Evolutionary conservation across 2,113 vertebrate species (phyloP), one percentile per base, ranked within the genome.

Genomic region (Oophaga pumilio): DNA sequence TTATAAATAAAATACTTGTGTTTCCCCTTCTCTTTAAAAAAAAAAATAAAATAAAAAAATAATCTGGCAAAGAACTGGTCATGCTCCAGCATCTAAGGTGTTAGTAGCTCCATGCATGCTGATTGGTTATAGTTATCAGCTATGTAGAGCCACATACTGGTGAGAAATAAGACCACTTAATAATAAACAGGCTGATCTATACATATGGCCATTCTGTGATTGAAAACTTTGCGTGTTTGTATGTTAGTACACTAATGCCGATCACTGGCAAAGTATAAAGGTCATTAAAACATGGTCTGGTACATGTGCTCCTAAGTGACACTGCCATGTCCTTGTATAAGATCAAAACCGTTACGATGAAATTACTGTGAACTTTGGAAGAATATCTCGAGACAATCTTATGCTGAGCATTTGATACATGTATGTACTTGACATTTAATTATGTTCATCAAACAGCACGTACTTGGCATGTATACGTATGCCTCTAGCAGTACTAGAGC

Each of bases 361-460:
- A 74, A 85, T 85, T 85, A 85, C 56, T 57, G 57, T 22, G 83
- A 85, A 76, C 83, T 85, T 85, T 76, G 18, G 62, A 59, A 59
- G 83, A 60, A 73, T 52, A 56, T 84, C 82, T 60, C 64, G 12
- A 14, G 28, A 52, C 52, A 33, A 17, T 33, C 26, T 24, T 74
- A n/a, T 49, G 56, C 28, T 50, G 68, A 87, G 69, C 53, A 81
- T 56, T 81, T 87, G 68, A 9, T 66, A 33, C 52, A 26, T 87
- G 62, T 81, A 57, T 43, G 71, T 79, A 74, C 49, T 86, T 87
- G 76, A 60, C 77, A 33, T 77, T 69, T 79, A 81, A 81, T 87
- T 71, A 73, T 69, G 85, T 50, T 81, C 28, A 66, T 66, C 56
- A 85, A 85, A 85, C 57, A 73, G 18, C 84, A 60, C 52, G 33